Percentiles rank a stretch among this genome's conserved stretches.
Conservation (phyloP, 2,797 vertebrate genomes). For the Halcyon leucocephala region DNA sequence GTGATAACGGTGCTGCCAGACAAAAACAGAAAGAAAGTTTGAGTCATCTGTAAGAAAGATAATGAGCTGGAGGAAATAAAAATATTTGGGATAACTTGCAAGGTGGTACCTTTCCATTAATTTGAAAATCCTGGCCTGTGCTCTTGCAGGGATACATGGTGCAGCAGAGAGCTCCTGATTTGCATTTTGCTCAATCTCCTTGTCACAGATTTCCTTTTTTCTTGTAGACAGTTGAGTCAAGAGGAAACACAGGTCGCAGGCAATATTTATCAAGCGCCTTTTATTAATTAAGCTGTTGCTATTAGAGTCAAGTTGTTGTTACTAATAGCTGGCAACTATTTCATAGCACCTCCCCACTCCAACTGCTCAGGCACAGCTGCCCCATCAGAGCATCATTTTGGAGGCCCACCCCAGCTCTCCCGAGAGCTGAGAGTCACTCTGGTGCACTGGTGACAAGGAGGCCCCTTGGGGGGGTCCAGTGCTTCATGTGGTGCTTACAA, state of each 20-base stretch:
- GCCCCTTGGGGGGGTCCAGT: fast-evolving
- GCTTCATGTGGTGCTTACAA: background rate
- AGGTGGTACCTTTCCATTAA: background rate
- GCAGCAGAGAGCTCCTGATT: background rate
- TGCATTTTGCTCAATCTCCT: background rate
- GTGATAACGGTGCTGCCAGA: background rate
- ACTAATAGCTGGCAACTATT: background rate
- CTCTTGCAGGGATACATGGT: background rate
- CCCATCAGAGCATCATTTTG: fast-evolving
- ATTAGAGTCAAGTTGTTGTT: background rate
- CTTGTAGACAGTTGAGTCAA: background rate
- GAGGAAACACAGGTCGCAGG: background rate
- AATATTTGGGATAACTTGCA: background rate
- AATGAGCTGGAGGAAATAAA: background rate
- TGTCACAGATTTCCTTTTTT: background rate
- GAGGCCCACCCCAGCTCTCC: background rate
- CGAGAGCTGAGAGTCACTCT: background rate
- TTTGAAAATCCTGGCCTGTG: background rate
- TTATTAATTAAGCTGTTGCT: background rate
- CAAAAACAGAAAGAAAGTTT: background rate
- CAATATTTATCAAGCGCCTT: background rate
- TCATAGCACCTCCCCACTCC: background rate
- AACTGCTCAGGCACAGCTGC: background rate
- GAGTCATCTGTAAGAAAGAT: background rate
- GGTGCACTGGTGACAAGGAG: background rate